A percentile compares a stretch with the other conserved stretches of the same genome.
phyloP scores from a whole-genome alignment of 2,888 invertebrate genomes.

The Griposia aprilina region DNA sequence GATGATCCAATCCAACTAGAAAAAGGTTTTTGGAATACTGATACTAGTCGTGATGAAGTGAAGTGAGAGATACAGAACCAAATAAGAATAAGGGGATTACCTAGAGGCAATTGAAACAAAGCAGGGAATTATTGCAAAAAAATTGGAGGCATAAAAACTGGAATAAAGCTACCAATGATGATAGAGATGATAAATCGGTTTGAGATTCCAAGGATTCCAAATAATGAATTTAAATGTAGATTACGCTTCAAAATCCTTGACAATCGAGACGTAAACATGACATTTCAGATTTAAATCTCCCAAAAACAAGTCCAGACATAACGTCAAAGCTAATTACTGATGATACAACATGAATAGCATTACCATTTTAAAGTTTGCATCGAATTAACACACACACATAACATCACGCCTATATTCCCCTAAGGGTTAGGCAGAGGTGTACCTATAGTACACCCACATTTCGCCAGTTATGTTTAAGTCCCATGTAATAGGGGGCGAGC shows the following conservation, averaged over 20 bases:
- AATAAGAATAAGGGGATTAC: background rate
- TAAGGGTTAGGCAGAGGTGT: no score
- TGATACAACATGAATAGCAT: background rate
- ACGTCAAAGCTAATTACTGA: background rate
- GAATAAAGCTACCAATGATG: background rate
- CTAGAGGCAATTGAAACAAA: background rate
- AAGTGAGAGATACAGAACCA: background rate
- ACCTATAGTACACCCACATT: no score
- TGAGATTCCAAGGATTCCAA: background rate
- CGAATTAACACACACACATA: no score
- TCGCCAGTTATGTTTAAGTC: no score
- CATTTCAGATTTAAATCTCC: conserved; percentile 12
- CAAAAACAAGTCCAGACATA: background rate
- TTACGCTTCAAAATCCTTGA: background rate
- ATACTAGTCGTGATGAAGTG: background rate
- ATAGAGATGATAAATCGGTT: background rate
- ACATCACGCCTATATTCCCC: no score
- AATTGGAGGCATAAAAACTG: background rate
- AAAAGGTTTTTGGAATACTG: background rate
- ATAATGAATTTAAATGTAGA: background rate
- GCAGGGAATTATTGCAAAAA: background rate
- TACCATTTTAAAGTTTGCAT: background rate
- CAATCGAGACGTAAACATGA: background rate
- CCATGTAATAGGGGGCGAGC: no score
- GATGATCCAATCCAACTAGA: background rate